Evolutionary conservation across 2,797 vertebrate genomes (phyloP).

Genomic region (Nasua narica): DNA sequence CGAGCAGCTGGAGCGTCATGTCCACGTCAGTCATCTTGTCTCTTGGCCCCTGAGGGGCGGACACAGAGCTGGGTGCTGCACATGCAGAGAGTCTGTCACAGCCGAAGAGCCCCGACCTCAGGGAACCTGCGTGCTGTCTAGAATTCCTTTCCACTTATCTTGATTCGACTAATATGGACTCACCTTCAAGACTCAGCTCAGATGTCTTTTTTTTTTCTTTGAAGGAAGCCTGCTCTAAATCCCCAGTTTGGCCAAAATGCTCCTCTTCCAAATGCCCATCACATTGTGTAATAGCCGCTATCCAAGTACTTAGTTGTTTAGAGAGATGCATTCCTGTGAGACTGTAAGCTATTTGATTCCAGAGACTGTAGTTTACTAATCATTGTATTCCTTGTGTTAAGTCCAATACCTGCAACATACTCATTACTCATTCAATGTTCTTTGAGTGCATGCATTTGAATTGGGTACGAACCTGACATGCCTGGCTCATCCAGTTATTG

Average conservation of each 20-base stretch:
- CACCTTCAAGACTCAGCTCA: not conserved
- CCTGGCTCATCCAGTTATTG: not conserved
- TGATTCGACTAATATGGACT: not conserved
- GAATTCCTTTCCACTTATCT: not conserved
- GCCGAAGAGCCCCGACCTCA: not conserved
- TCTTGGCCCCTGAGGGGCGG: rapidly evolving
- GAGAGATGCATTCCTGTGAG: not conserved
- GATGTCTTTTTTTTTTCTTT: not conserved
- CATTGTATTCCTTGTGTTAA: not conserved
- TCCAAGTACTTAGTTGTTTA: not conserved
- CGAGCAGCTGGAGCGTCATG: not conserved
- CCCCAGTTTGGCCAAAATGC: not conserved
- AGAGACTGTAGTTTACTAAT: not conserved
- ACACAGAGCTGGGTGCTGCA: not conserved
- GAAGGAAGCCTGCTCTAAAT: not conserved
- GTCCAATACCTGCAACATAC: not conserved
- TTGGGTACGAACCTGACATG: not conserved
- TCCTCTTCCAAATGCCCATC: not conserved
- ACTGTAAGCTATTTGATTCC: not conserved
- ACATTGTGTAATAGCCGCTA: not conserved
- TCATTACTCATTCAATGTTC: not conserved
- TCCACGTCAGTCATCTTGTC: not conserved
- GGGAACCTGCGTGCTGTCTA: not conserved
- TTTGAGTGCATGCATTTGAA: not conserved
- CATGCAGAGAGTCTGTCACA: not conserved